A percentile compares a stretch with the other conserved stretches of the same genome.
Conservation (phyloP, 2,113 vertebrate genomes). For the Catharus fuscescens region DNA sequence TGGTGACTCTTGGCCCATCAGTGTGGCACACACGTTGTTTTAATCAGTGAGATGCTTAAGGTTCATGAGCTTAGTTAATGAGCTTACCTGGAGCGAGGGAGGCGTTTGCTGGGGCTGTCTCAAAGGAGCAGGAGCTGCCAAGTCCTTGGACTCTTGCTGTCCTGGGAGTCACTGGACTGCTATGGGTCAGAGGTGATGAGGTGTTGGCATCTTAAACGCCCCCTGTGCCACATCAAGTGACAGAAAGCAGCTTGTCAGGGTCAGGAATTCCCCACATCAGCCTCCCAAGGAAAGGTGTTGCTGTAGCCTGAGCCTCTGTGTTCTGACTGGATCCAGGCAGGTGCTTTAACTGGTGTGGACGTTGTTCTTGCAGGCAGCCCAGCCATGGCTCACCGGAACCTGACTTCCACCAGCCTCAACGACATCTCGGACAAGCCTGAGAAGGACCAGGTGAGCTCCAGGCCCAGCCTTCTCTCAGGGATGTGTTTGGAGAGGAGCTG, state of each 20-base stretch:
- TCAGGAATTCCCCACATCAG: neutral
- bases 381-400: conserved; percentile 85
- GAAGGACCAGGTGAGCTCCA: conserved; percentile 90
- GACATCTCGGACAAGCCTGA: conserved; percentile 98
- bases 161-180: too few relatives aligned
- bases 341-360: conserved; percentile 2
- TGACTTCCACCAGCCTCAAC: conserved; percentile 91
- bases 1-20: neutral
- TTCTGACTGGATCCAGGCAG: neutral
- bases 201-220: neutral
- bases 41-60: neutral
- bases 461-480: neutral
- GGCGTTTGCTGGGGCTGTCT: neutral
- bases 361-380: conserved; percentile 86
- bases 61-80: neutral
- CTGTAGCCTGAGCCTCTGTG: conserved; percentile 34
- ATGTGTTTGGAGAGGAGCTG: neutral
- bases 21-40: fast-evolving
- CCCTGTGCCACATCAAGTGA: neutral
- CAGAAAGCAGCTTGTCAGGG: neutral
- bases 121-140: neutral
- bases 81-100: neutral
- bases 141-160: neutral
- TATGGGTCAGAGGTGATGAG: fast-evolving
- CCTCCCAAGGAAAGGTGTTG: neutral